Evolutionary conservation across 1,140 invertebrate genomes (phyloP), one percentile per base, ranked within the genome.

Genomic region (Eriosoma lanigerum): DNA sequence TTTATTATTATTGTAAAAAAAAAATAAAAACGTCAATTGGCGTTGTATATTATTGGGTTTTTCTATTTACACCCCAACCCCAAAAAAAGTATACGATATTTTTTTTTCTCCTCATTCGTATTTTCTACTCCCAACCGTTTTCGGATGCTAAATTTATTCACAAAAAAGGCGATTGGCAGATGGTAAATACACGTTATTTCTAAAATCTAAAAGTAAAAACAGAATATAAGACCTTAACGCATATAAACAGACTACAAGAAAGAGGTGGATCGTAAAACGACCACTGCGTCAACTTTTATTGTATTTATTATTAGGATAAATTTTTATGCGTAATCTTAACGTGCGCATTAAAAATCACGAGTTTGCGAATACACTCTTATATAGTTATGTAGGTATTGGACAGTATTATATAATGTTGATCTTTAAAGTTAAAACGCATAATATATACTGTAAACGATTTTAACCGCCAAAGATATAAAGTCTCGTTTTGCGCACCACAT

Each of bases 171-270:
- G 54, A 38, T 56, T 76, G 73, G 21, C 1, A 76, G 32, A 58
- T 38, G 29, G 32, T 76, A 76, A 76, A 56, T 58, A 58, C n/a
- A n/a, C 29, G 12, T 29, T 24, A 44, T 44, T 56, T 58, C n/a
- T n/a, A 9, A 32, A 76, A 76, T 56, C 13, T 58, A 26, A 21
- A 58, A 76, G 21, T 58, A 38, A 58, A 58, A 52, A 44, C 6
- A 12, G 13, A 48, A 26, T 17, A 68, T 68, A 48, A 48, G 44
- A 12, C 13, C 15, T 26, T 21, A 24, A 46, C n/a, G 19, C 32
- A 19, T 24, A 75, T 24, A 75, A 75, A 75, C n/a, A 13, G n/a
- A 44, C 13, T 38, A 76, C 32, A 76, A 46, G 21, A 60, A 76
- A 60, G 15, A 24, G 54, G 54, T 58, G 21, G 21, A 46, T 38